A percentile compares a stretch with the other conserved stretches of the same genome.
Evolutionary conservation across 2,888 invertebrate genomes (phyloP).

Genomic region (Xanthorhoe spadicearia): DNA sequence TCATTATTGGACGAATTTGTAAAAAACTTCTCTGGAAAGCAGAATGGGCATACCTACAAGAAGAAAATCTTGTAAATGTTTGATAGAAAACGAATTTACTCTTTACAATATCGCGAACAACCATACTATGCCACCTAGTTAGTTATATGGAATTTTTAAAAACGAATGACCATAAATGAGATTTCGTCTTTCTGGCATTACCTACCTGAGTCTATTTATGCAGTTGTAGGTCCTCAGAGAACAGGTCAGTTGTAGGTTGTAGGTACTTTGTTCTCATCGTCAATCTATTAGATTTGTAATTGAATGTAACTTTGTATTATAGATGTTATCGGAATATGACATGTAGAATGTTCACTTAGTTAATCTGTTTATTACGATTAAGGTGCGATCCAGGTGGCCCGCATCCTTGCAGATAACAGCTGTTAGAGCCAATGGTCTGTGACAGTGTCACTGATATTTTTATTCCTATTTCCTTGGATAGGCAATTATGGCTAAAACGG

Average conservation of each 20-base stretch:
- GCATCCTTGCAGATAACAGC: conserved; percentile 34
- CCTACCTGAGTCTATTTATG: too few relatives aligned
- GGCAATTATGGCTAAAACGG: conserved; percentile 11
- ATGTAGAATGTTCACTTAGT: conserved; percentile 33
- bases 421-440: conserved; percentile 34
- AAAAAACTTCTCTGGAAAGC: too few relatives aligned
- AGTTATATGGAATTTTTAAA: too few relatives aligned
- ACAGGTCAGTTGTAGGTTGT: too few relatives aligned
- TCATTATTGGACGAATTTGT: too few relatives aligned
- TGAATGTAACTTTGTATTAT: conserved; percentile 7
- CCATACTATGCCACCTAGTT: too few relatives aligned
- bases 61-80: too few relatives aligned
- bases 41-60: too few relatives aligned
- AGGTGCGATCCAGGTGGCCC: conserved; percentile 39
- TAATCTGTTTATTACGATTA: conserved; percentile 35
- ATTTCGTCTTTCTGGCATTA: too few relatives aligned
- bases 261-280: neutral
- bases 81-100: too few relatives aligned
- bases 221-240: neutral
- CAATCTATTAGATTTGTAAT: neutral
- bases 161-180: too few relatives aligned
- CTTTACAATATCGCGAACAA: too few relatives aligned
- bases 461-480: conserved; percentile 20
- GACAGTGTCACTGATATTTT: conserved; percentile 28
- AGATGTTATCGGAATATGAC: conserved; percentile 28